phyloP scores from a whole-genome alignment of 2,113 vertebrate genomes.

The Odontophorus gujanensis region DNA sequence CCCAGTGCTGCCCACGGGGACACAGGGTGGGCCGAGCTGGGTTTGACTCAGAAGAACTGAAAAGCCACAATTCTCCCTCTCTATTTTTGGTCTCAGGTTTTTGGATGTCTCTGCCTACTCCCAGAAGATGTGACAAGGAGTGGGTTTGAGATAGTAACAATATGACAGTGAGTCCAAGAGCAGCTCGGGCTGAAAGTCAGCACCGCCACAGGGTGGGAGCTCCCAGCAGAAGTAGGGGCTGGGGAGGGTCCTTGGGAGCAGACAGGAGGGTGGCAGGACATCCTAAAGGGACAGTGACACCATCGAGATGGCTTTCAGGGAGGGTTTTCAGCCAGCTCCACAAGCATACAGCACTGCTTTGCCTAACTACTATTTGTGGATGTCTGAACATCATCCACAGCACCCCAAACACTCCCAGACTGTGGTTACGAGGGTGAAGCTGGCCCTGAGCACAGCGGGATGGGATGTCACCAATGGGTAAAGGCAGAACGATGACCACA shows the following conservation, averaged over 20 bases:
- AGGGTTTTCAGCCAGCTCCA: background rate
- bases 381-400: background rate
- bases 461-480: background rate
- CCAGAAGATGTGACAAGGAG: conserved; percentile 42
- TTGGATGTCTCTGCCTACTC: conserved; percentile 59
- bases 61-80: background rate
- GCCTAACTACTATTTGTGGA: background rate
- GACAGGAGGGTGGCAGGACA: background rate
- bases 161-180: conserved; percentile 54
- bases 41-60: background rate
- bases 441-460: no score
- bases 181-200: conserved; percentile 24
- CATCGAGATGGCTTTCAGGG: no score
- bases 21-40: background rate
- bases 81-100: conserved; percentile 49
- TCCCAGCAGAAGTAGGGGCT: background rate
- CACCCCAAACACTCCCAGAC: accelerated
- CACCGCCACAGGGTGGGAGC: background rate
- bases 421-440: no score
- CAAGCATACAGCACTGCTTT: background rate
- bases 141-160: conserved; percentile 66
- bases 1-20: accelerated
- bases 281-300: background rate
- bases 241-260: background rate
- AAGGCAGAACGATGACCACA: background rate